phyloP scores from a whole-genome alignment of 2,113 vertebrate species.

The Oriolus oriolus region DNA sequence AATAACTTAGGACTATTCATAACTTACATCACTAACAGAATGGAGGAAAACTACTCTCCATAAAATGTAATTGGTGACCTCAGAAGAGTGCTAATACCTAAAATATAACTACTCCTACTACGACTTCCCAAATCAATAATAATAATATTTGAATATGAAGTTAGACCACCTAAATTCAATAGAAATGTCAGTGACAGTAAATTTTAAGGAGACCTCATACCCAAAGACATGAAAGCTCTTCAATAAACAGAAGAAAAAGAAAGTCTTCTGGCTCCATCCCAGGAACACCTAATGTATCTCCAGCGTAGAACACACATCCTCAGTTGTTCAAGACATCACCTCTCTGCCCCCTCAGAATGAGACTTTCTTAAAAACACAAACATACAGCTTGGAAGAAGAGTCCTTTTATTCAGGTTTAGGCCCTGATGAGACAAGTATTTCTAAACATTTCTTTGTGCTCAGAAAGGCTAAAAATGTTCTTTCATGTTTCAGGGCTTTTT shows the following conservation, averaged over 20 bases:
- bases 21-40: constrained; percentile 50
- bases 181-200: constrained; percentile 57
- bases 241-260: neutral
- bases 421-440: neutral
- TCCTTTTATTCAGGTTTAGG: neutral
- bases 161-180: constrained; percentile 60
- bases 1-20: constrained; percentile 15
- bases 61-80: constrained; percentile 60
- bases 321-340: neutral
- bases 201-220: constrained; percentile 55
- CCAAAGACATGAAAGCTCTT: constrained; percentile 45
- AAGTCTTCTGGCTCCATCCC: neutral
- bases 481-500: neutral
- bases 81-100: constrained; percentile 54
- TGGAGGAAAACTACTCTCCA: constrained; percentile 40
- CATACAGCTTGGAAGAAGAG: neutral
- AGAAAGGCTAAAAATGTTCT: neutral
- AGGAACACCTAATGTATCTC: neutral
- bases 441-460: neutral
- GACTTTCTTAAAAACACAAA: neutral
- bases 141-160: constrained; percentile 64
- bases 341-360: neutral
- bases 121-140: constrained; percentile 69
- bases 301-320: neutral
- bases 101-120: constrained; percentile 58